phyloP scores from a whole-genome alignment of 2,113 vertebrate genomes.

The Papio anubis region DNA sequence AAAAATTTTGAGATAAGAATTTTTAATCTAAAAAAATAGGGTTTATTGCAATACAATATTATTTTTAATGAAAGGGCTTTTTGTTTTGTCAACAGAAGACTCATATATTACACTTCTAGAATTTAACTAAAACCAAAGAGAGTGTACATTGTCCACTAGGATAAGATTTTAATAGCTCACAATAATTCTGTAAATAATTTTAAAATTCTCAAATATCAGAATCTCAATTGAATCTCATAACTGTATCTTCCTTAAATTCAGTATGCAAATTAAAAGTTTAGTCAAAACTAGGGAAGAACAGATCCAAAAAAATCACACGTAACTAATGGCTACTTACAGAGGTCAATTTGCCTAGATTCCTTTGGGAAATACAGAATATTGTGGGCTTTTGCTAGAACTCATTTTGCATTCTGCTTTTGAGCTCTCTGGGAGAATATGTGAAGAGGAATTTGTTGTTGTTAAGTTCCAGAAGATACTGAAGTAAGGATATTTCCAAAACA shows the following conservation, averaged over 20 bases:
- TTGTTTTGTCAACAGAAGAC: background rate
- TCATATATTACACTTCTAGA: background rate
- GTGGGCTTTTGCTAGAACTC: background rate
- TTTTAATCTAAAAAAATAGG: background rate
- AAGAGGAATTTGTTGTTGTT: background rate
- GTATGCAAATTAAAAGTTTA: background rate
- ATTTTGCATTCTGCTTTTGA: background rate
- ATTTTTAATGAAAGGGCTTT: background rate
- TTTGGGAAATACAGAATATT: background rate
- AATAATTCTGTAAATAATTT: conserved; percentile 15
- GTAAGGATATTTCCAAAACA: background rate
- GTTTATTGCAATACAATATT: background rate
- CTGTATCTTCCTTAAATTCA: background rate
- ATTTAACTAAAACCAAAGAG: background rate
- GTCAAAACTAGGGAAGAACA: background rate
- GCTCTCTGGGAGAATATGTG: background rate
- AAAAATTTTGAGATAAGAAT: background rate
- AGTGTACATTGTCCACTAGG: background rate
- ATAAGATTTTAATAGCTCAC: background rate
- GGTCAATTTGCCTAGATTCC: background rate
- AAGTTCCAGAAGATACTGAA: background rate
- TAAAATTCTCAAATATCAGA: background rate
- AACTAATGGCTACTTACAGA: background rate
- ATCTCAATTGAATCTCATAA: background rate
- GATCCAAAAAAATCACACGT: background rate